Evolutionary conservation across 2,888 invertebrate species (phyloP), one percentile per base, ranked within the genome.

Genomic region (Papilio gigon): DNA sequence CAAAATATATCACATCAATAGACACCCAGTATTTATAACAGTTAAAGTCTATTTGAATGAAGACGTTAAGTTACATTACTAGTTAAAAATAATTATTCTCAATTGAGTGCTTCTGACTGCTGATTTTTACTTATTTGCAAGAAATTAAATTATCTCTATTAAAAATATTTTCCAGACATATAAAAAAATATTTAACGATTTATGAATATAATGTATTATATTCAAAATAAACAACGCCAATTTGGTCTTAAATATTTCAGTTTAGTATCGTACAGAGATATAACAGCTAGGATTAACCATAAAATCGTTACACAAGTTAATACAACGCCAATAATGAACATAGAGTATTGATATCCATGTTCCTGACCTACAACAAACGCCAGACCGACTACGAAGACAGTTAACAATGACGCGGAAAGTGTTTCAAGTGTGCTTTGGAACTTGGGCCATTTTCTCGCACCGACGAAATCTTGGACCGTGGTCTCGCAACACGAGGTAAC

Each of bases 401-500:
- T 80, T 64, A 93, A 77, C 56, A 89, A 73, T 37, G 78, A 71
- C 17, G 85, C 90, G 4, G 92, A 88, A 6, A 89, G 71, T 8
- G 89, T 90, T 82, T 93, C 92, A 58, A 93, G 73, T 3, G 92
- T 78, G 70, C 93, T 92, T 68, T 92, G 88, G 6, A 93, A 73
- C 75, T 89, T 88, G 0, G 89, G 85, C 92, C 92, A 93, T 73
- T 89, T 91, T 47, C 91, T 82, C 14, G 85, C 84, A 0, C 93
- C 93, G 1, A 93, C 85, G 70, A 90, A 93, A 59, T 89, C 89
- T 78, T 90, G 89, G 1, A 86, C 85, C 0, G 92, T 81, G 1
- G 87, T 83, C 72, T 90, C 91, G 85, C 92, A 92, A 47, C 92
- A 87, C 8, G 88, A 92, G 0, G 84, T 84, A 3, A 91, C 78